These are phyloP conservation scores for Nyctereutes procyonoides DNA, from an alignment of 2,113 vertebrate genomes.

Conservation along the genomic window DNA sequence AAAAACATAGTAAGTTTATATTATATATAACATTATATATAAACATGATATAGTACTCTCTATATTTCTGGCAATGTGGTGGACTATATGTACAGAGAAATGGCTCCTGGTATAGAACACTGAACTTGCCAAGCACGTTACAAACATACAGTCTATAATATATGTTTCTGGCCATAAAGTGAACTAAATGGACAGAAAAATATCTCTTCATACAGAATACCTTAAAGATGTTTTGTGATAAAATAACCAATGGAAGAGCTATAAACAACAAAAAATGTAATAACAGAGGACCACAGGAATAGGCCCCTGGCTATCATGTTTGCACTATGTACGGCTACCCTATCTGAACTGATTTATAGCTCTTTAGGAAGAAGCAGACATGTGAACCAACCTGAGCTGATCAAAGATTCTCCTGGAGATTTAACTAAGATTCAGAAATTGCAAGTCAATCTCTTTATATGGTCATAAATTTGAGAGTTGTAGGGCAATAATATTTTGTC, in stretches of 20 bases:
- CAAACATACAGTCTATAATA: background rate
- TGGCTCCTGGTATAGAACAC: background rate
- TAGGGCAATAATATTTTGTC: constrained; percentile 34
- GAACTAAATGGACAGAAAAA: background rate
- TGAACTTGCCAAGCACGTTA: background rate
- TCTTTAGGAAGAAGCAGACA: background rate
- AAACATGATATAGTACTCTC: background rate
- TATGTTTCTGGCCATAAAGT: background rate
- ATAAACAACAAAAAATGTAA: constrained; percentile 7
- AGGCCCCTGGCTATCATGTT: background rate
- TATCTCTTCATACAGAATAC: background rate
- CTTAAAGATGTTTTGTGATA: background rate
- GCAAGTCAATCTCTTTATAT: constrained; percentile 1
- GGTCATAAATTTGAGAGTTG: constrained; percentile 32
- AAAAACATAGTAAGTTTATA: background rate
- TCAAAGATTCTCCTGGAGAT: background rate
- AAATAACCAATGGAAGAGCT: background rate
- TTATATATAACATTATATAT: background rate
- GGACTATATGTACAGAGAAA: background rate
- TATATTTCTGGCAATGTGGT: background rate
- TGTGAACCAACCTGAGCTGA: background rate
- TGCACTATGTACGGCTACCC: background rate
- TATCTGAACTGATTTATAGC: background rate
- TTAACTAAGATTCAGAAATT: constrained; percentile 35
- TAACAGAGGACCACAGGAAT: background rate